phyloP scores from a whole-genome alignment of 2,888 invertebrate species.

The Diogma glabrata region DNA sequence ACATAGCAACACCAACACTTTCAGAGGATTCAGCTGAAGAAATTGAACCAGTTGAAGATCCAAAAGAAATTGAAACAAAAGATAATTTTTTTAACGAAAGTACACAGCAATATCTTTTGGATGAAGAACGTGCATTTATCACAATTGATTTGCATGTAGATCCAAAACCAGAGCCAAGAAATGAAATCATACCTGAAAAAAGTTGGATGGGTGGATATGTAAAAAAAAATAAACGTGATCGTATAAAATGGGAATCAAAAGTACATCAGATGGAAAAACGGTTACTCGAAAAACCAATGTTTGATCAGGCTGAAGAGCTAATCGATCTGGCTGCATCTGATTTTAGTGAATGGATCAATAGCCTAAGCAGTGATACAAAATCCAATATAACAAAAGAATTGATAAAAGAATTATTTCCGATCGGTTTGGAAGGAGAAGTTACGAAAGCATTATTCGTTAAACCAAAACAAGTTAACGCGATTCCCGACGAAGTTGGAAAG shows the following conservation, averaged over 20 bases:
- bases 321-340: slow-evolving; percentile 32
- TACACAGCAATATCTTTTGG: slow-evolving; percentile 28
- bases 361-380: slow-evolving; percentile 26
- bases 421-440: slow-evolving; percentile 23
- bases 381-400: slow-evolving; percentile 29
- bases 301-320: slow-evolving; percentile 33
- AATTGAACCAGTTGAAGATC: too few species aligned
- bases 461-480: slow-evolving; percentile 31
- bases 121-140: slow-evolving; percentile 27
- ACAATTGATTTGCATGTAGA: slow-evolving; percentile 23
- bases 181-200: slow-evolving; percentile 20
- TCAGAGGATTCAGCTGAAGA: too few species aligned
- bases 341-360: slow-evolving; percentile 33
- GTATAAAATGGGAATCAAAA: slow-evolving; percentile 33
- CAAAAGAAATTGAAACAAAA: too few species aligned
- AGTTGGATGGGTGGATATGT: slow-evolving; percentile 31
- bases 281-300: slow-evolving; percentile 27
- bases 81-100: slow-evolving; percentile 31
- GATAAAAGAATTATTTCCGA: slow-evolving; percentile 32
- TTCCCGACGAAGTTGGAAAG: slow-evolving; percentile 32
- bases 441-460: slow-evolving; percentile 31
- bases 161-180: slow-evolving; percentile 24
- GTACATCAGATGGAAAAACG: slow-evolving; percentile 26
- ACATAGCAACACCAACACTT: too few species aligned
- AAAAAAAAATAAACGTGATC: slow-evolving; percentile 26